Conservation (phyloP, 1,140 invertebrate genomes). For the Drosophila arizonae region DNA sequence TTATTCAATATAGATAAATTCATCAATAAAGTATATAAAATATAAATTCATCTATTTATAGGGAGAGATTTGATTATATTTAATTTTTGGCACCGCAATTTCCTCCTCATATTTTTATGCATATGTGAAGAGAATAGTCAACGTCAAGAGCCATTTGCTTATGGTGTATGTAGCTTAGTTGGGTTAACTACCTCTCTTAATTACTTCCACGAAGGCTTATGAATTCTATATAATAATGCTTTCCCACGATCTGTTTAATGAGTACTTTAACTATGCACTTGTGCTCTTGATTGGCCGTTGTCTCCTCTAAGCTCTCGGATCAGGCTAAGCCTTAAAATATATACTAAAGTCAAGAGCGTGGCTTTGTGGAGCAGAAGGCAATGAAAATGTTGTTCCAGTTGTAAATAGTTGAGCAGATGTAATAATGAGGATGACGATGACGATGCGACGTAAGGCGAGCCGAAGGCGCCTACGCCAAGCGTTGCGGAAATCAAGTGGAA, state of each 20-base stretch:
- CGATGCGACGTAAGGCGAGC: constrained; percentile 28
- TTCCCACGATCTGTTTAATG: constrained; percentile 21
- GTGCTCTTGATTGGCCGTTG: background rate
- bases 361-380: background rate
- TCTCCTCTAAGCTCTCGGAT: constrained; percentile 17
- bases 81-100: no score
- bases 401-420: background rate
- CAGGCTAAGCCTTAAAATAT: constrained; percentile 10
- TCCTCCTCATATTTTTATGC: no score
- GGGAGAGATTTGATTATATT: no score
- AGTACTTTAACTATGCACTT: background rate
- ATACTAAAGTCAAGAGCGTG: constrained; percentile 21
- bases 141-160: background rate
- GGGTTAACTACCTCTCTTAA: background rate
- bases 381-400: background rate
- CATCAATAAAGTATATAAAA: no score
- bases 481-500: background rate
- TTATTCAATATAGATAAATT: no score
- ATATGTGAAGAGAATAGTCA: background rate
- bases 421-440: constrained; percentile 18
- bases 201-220: background rate
- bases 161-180: background rate
- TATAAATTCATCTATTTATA: no score
- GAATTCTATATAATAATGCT: background rate
- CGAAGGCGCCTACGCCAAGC: constrained; percentile 29